Conservation (phyloP, 2,888 invertebrate species). For the Pediacus dermestoides region DNA sequence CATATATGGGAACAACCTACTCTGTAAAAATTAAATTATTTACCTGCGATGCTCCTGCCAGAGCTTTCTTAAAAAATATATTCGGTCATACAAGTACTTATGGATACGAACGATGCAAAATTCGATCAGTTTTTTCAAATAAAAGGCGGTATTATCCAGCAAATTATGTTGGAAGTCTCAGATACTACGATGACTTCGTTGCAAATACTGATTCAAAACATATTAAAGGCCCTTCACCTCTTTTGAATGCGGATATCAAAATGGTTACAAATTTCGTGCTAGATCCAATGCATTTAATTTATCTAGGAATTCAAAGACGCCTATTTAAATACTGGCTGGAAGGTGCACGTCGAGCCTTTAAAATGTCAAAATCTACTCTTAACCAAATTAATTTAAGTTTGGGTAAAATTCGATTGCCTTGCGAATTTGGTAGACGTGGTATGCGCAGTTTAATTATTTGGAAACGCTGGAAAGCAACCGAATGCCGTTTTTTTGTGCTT, state of each 20-base stretch:
- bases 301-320: conserved; percentile 11
- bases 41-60: conserved; percentile 11
- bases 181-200: conserved; percentile 5
- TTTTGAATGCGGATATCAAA: conserved; percentile 6
- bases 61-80: conserved; percentile 9
- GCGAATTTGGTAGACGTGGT: no score
- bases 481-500: conserved; percentile 8
- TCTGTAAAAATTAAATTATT: conserved; percentile 3
- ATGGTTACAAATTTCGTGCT: conserved; percentile 10
- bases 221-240: conserved; percentile 3
- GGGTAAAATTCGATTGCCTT: no score
- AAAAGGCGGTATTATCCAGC: conserved; percentile 7
- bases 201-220: background rate
- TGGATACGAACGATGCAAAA: conserved; percentile 12
- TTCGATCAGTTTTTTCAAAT: background rate
- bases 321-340: no score
- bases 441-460: no score
- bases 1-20: background rate
- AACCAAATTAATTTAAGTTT: no score
- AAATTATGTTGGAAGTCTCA: background rate
- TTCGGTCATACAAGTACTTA: conserved; percentile 10
- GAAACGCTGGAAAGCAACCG: conserved; percentile 12
- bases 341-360: no score
- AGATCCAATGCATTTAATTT: conserved; percentile 14
- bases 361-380: no score